A percentile compares a stretch with the other conserved stretches of the same genome.
Evolutionary conservation across 2,797 vertebrate species (phyloP).

Genomic region (Bothrops alternatus): DNA sequence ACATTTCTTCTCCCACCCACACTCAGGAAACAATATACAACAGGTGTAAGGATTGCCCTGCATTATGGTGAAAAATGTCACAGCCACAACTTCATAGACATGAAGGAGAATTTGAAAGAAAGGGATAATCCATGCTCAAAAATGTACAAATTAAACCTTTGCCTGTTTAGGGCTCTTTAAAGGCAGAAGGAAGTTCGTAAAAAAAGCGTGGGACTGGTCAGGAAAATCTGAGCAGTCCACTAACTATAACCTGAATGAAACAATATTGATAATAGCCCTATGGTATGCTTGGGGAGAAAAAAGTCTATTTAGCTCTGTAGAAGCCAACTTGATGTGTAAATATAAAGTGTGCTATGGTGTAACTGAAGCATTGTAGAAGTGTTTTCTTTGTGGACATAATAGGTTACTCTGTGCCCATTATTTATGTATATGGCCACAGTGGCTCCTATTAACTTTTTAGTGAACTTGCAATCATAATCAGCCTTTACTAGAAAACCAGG

Average conservation of each 20-base stretch:
- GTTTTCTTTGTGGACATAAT: background rate
- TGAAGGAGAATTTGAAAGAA: background rate
- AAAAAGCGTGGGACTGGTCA: background rate
- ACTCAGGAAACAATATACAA: background rate
- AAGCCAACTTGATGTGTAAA: constrained; percentile 2
- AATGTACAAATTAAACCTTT: too few relatives aligned
- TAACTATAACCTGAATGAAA: background rate
- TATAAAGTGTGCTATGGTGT: background rate
- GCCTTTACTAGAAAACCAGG: background rate
- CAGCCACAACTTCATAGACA: background rate
- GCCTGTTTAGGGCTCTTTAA: background rate
- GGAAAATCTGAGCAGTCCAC: background rate
- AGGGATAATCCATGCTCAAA: background rate
- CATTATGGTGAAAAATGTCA: background rate
- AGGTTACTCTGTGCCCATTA: constrained; percentile 9
- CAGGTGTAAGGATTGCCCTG: background rate
- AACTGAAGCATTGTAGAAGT: background rate
- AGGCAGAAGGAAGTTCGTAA: background rate
- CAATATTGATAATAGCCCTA: background rate
- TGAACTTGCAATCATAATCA: background rate
- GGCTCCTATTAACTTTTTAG: background rate
- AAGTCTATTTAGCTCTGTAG: background rate
- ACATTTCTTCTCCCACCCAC: background rate
- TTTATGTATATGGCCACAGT: background rate
- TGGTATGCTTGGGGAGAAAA: background rate